phyloP scores from a whole-genome alignment of 2,888 invertebrate species.

The Brenthis daphne region DNA sequence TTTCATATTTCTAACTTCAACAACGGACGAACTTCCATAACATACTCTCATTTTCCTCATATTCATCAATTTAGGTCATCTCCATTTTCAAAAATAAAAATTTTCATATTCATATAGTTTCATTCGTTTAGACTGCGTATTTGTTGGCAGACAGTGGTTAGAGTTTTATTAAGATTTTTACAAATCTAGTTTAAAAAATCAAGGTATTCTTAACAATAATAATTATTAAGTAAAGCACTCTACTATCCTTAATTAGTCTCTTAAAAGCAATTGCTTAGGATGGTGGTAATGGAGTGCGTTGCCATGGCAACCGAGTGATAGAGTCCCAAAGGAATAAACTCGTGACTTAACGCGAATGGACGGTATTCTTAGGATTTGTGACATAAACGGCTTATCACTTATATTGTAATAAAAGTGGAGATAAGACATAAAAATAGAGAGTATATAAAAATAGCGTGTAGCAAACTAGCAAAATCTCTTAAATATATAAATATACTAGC shows the following conservation, averaged over 20 bases:
- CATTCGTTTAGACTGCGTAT: too few species aligned
- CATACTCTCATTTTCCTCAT: too few species aligned
- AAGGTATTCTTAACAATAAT: slow-evolving; percentile 10
- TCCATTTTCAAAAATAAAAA: too few species aligned
- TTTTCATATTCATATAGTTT: too few species aligned
- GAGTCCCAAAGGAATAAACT: slow-evolving; percentile 48
- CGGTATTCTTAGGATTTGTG: slow-evolving; percentile 23
- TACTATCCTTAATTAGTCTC: slow-evolving; percentile 25
- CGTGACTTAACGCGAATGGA: slow-evolving; percentile 28
- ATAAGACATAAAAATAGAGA: slow-evolving; percentile 17
- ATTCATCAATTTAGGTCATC: too few species aligned
- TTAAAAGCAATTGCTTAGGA: slow-evolving; percentile 29
- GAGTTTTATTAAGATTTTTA: too few species aligned
- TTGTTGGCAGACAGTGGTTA: too few species aligned
- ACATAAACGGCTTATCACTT: slow-evolving; percentile 28
- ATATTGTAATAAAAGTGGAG: slow-evolving; percentile 27
- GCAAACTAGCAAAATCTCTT: too few species aligned
- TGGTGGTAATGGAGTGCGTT: slow-evolving; percentile 46
- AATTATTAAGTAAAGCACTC: slow-evolving; percentile 11
- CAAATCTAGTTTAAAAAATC: neutral
- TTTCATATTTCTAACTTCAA: too few species aligned
- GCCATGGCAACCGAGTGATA: slow-evolving; percentile 47
- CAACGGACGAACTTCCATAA: too few species aligned
- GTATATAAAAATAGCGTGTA: neutral
- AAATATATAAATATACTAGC: too few species aligned